phyloP scores from a whole-genome alignment of 2,888 invertebrate genomes.

The Scotopteryx bipunctaria region DNA sequence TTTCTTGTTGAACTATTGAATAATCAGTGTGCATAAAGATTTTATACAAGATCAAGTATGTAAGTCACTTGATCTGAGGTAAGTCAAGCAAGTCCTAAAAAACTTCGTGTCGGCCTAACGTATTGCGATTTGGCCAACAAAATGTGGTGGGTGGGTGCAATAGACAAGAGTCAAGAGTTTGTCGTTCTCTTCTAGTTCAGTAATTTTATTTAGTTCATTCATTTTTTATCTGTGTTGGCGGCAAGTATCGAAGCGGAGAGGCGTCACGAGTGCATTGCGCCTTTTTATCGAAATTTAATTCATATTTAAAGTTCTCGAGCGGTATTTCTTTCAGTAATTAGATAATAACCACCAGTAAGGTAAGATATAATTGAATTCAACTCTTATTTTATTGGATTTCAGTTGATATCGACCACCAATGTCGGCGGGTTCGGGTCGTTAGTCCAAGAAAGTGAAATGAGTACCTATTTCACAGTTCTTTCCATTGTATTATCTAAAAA shows the following conservation, averaged over 20 bases:
- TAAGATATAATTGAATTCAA: background rate
- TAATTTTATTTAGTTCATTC: too few species aligned
- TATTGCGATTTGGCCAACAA: too few species aligned
- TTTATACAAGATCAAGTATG: too few species aligned
- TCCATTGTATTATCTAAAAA: background rate
- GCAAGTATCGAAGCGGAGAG: background rate
- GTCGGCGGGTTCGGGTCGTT: background rate
- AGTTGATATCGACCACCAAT: background rate
- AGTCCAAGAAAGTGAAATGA: background rate
- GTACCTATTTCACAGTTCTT: background rate
- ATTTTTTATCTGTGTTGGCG: background rate
- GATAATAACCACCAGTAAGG: background rate
- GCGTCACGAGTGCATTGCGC: constrained; percentile 19
- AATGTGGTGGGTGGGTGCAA: too few species aligned
- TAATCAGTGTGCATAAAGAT: too few species aligned
- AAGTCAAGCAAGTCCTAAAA: too few species aligned
- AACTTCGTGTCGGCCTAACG: too few species aligned
- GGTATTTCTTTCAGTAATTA: background rate
- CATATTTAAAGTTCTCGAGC: background rate
- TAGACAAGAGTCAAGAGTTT: too few species aligned
- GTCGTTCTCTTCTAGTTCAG: too few species aligned
- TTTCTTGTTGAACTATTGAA: too few species aligned
- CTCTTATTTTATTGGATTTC: background rate
- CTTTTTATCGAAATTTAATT: background rate
- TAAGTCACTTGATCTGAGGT: too few species aligned